Conservation (phyloP, 1,140 invertebrate species). For the Hylaeus volcanicus region DNA sequence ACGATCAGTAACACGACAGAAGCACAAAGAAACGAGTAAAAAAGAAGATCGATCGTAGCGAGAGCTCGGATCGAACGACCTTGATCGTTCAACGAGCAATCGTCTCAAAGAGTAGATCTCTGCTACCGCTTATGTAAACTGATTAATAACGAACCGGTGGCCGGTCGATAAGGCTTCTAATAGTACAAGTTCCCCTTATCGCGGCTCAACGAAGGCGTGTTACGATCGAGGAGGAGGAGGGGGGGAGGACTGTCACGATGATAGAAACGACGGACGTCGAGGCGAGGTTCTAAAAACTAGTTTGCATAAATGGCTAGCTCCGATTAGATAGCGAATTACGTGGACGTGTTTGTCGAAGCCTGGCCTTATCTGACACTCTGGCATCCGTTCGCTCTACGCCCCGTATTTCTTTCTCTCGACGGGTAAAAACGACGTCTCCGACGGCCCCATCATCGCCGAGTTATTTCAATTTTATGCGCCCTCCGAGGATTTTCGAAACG, state of each 20-base stretch:
- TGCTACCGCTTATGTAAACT: conserved; percentile 15
- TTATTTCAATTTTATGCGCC: neutral
- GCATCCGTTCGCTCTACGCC: neutral
- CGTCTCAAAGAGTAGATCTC: neutral
- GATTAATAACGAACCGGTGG: conserved; percentile 2
- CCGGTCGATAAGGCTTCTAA: neutral
- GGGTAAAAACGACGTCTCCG: neutral
- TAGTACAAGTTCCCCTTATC: neutral
- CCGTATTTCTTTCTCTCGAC: neutral
- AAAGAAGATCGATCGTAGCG: neutral
- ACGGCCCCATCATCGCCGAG: neutral
- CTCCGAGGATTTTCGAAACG: neutral
- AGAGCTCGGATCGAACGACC: conserved; percentile 4
- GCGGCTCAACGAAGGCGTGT: neutral
- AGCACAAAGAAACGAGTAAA: neutral
- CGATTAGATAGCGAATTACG: conserved; percentile 47
- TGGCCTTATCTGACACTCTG: conserved; percentile 17
- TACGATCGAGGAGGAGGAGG: neutral
- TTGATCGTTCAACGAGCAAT: conserved; percentile 2
- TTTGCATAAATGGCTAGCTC: conserved; percentile 33
- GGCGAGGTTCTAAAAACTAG: conserved; percentile 7
- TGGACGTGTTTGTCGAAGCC: conserved; percentile 28
- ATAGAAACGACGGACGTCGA: neutral
- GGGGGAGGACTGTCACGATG: neutral
- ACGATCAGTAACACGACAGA: conserved; percentile 16